Evolutionary conservation across 2,888 invertebrate species (phyloP), one percentile per base, ranked within the genome.

Genomic region (Coenonympha arcania): DNA sequence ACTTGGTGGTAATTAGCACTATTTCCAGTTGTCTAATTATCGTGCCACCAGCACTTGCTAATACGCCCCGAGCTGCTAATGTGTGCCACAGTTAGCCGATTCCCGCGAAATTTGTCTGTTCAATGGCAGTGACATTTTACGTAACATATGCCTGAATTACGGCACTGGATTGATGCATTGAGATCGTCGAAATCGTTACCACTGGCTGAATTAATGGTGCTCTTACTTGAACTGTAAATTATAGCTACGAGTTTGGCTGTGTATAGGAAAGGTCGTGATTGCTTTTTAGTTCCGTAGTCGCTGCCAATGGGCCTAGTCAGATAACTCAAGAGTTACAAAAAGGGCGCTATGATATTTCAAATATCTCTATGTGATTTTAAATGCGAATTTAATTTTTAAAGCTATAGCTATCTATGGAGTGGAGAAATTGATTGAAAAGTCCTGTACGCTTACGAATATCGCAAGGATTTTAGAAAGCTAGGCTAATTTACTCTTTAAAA

Each of bases 101-200:
- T 56, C 56, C 62, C 64, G 76, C 62, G 66, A 76, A 68, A 73
- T 71, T 65, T 66, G 62, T 62, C 72, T 71, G 69, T 71, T 71
- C 65, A 67, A 60, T 64, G 65, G 65, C 64, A 46, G 60, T 63
- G 65, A 65, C 63, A 62, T 64, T 61, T 55, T 58, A 61, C 59
- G 62, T 52, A 57, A 58, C 58, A 24, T 39, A 9, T 15, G 24
- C 24, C 15, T 4, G 24, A 24, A 39, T 39, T 39, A 24, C 39
- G 22, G 5, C 22, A 24, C 24, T 3, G 15, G 11, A 13, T 58
- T 57, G 63, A 53, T 66, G 13, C 62, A 66, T 65, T 65, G 57
- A 48, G 59, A 61, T 56, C 57, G 57, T 40, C 50, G 54, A 55
- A 54, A 16, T 19, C 16, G 24, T 13, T 39, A 22, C 24, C 4